phyloP scores from a whole-genome alignment of 2,797 vertebrate species.

The Tiaroga cobitis region DNA sequence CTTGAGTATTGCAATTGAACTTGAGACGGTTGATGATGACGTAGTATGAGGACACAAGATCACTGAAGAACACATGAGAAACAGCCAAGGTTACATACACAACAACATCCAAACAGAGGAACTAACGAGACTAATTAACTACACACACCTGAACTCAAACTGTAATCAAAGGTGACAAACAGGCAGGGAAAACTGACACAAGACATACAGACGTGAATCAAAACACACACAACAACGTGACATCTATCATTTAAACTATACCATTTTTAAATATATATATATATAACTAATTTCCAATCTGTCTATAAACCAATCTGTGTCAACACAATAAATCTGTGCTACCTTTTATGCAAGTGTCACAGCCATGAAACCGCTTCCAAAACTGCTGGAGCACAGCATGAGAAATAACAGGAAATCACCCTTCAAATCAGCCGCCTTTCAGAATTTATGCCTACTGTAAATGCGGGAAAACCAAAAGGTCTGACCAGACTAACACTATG shows the following conservation, averaged over 20 bases:
- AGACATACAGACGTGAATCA: no score
- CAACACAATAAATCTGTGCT: background rate
- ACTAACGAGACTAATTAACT: no score
- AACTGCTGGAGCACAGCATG: background rate
- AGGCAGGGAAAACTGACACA: no score
- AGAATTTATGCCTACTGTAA: background rate
- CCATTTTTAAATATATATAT: background rate
- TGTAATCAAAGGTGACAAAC: no score
- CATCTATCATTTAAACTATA: background rate
- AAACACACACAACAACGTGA: no score
- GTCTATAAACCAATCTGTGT: background rate
- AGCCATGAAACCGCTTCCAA: background rate
- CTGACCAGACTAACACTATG: background rate
- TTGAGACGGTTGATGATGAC: no score
- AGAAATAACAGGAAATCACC: conserved; percentile 38
- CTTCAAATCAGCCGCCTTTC: conserved; percentile 20
- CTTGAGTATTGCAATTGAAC: no score
- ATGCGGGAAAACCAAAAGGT: conserved; percentile 17
- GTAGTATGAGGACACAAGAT: no score
- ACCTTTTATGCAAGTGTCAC: background rate
- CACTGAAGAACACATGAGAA: no score
- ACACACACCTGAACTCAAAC: no score
- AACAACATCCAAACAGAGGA: no score
- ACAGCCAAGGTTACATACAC: no score
- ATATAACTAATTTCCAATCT: background rate